Evolutionary conservation across 2,888 invertebrate species (phyloP), one percentile per base, ranked within the genome.

Genomic region (Theretra japonica): DNA sequence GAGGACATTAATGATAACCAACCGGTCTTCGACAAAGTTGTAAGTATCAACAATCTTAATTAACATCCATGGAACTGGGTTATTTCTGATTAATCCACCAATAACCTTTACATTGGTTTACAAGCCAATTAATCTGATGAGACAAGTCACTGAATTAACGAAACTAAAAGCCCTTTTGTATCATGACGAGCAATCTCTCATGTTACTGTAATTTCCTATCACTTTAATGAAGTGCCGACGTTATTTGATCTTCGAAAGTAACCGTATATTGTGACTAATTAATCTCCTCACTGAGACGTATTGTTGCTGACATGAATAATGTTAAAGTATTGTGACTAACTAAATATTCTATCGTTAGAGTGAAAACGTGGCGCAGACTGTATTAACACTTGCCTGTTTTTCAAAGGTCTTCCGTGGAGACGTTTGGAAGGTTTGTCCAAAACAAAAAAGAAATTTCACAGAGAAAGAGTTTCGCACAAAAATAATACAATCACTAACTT

Each of bases 1-100:
- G 96, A 96, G 84, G 99, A 99, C 91, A 96, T 98, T 85, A 99
- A 99, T 92, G 99, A 99, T 89, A 99, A 99, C 86, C 94, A 92
- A 21, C 97, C 97, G 5, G 96, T 96, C 79, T 97, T 97, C 91
- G 97, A 97, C 88, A 96, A 96, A 96, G 96, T 96, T 91, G 97
- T 97, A 91, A 95, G 96, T 95, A 85, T 80, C 17, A 6, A 53
- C 6, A 53, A 53, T 53, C 53, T 62, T 60, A 23, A 71, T 30
- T 33, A 60, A 48, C 21, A 25, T 17, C 65, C 5, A n/a, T 56
- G 19, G 50, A 56, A 56, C n/a, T 69, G 33, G 33, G 33, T 69
- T 41, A 41, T 8, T n/a, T 23, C 41, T 41, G 41, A 21, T n/a
- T 11, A 62, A 62, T 62, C 33, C 7, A 48, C 11, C 33, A 15